A percentile compares a stretch with the other conserved stretches of the same genome.
phyloP scores from a whole-genome alignment of 2,888 invertebrate species.

The Capitulum mitella region DNA sequence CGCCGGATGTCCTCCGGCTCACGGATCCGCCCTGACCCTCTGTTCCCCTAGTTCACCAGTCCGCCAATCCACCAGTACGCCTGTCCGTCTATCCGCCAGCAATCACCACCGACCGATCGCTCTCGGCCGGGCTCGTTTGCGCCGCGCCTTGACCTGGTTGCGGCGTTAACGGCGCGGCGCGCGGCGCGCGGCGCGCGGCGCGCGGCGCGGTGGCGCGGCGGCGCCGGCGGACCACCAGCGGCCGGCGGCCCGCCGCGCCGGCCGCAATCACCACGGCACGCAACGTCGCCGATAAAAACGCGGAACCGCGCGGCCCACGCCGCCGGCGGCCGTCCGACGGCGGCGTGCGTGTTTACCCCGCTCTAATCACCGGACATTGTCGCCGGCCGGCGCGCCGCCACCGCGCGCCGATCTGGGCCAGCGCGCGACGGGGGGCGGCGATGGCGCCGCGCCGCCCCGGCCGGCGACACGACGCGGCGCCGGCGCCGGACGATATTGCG shows the following conservation, averaged over 20 bases:
- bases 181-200: background rate
- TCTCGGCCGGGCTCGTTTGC: no score
- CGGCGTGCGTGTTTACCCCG: background rate
- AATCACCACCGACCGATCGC: no score
- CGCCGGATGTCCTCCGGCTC: no score
- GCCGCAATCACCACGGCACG: background rate
- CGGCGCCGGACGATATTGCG: background rate
- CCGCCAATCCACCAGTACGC: no score
- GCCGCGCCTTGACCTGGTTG: constrained; percentile 1
- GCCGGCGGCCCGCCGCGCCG: background rate
- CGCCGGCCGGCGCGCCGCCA: background rate
- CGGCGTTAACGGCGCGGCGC: background rate
- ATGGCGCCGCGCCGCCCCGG: background rate
- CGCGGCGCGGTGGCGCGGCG: background rate
- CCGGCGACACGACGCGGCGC: background rate
- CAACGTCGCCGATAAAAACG: background rate
- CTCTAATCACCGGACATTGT: background rate
- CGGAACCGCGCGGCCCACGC: no score
- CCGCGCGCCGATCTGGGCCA: background rate
- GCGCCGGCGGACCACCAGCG: background rate
- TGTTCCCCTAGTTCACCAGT: no score
- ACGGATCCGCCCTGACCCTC: no score
- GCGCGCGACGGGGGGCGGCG: background rate
- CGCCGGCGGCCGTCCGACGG: background rate
- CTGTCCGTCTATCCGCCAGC: no score